Conservation (phyloP, 92 coral and sea anemone species). For the Micromussa lordhowensis region DNA sequence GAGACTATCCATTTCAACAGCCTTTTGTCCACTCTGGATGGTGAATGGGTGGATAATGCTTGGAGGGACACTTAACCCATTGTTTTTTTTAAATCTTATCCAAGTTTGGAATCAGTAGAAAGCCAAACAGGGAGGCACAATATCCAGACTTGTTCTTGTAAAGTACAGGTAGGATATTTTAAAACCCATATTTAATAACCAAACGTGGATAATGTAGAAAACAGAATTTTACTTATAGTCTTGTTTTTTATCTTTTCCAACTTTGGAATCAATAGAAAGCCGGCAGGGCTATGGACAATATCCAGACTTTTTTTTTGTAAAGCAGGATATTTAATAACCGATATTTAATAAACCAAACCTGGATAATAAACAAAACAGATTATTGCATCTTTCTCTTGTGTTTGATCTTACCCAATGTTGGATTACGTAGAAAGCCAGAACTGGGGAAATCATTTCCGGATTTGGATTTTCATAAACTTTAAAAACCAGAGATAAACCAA, state of each 20-base stretch:
- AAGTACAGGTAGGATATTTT: neutral
- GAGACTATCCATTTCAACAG: constrained; percentile 60
- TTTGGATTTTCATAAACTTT: no score
- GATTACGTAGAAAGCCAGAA: no score
- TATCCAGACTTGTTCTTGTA: neutral
- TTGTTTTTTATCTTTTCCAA: constrained; percentile 16
- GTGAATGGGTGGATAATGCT: constrained; percentile 57
- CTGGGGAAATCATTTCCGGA: no score
- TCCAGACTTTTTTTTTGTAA: neutral
- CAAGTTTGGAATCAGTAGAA: no score
- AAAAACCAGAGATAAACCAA: no score
- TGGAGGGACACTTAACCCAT: constrained; percentile 46
- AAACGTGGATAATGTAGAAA: constrained; percentile 18
- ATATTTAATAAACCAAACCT: no score
- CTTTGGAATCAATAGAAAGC: neutral
- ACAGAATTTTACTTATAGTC: neutral
- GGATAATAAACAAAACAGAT: no score
- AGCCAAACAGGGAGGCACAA: no score
- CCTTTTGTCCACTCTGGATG: constrained; percentile 51
- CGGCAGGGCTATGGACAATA: constrained; percentile 20
- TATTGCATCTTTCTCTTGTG: no score
- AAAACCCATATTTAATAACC: constrained; percentile 11
- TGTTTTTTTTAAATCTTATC: no score
- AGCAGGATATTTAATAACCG: no score
- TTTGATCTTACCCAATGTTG: no score